phyloP scores from a whole-genome alignment of 2,113 vertebrate genomes.

The Marmota monax region DNA sequence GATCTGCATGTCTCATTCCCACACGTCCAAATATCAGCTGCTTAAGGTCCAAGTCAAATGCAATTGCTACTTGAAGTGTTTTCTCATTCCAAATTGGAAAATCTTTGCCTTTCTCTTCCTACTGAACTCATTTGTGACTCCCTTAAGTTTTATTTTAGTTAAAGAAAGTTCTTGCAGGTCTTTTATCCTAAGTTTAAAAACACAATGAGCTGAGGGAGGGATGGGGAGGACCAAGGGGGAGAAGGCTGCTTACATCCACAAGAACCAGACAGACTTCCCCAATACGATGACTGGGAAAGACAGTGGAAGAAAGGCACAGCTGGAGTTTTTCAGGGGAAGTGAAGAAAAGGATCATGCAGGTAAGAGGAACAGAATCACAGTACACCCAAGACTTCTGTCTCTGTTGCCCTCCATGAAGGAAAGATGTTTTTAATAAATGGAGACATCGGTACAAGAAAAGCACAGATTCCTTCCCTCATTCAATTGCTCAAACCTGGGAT shows the following conservation, averaged over 20 bases:
- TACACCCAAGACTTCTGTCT: background rate
- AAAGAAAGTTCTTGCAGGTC: background rate
- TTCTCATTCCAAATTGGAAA: background rate
- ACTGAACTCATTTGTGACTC: background rate
- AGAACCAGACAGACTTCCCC: background rate
- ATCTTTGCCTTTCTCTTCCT: background rate
- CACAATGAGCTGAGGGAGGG: background rate
- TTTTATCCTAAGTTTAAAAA: background rate
- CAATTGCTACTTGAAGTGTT: background rate
- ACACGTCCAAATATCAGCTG: background rate
- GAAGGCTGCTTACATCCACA: background rate
- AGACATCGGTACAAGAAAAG: background rate
- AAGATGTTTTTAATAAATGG: background rate
- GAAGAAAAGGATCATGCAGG: background rate
- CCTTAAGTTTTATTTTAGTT: constrained; percentile 2
- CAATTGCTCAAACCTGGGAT: background rate
- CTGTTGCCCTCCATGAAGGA: background rate
- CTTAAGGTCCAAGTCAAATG: background rate
- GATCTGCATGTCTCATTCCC: background rate
- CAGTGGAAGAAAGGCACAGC: background rate
- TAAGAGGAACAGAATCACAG: background rate
- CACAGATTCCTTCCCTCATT: background rate
- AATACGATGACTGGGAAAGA: background rate
- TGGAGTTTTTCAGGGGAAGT: background rate
- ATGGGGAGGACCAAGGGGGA: background rate